phyloP scores from a whole-genome alignment of 1,140 invertebrate species.

The Nixonia krombeini region DNA sequence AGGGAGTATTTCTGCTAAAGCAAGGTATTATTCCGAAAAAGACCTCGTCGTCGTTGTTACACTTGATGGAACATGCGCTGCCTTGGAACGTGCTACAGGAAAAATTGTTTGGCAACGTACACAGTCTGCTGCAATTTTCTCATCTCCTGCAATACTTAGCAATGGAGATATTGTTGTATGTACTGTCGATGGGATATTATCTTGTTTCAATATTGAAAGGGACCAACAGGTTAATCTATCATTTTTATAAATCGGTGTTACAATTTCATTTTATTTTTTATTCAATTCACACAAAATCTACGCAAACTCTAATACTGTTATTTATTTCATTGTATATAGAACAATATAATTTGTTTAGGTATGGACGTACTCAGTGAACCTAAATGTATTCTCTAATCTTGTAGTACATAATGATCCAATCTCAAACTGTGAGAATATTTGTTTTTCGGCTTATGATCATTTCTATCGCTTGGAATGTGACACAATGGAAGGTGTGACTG shows the following conservation, averaged over 20 bases:
- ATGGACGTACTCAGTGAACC: conserved; percentile 71
- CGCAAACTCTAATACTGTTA: no score
- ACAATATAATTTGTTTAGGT: conserved; percentile 74
- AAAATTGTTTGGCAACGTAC: conserved; percentile 70
- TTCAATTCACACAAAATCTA: no score
- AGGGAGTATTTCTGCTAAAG: conserved; percentile 76
- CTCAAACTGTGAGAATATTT: conserved; percentile 64
- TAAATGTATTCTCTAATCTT: conserved; percentile 79
- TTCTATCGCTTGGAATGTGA: conserved; percentile 71
- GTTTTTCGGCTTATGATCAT: conserved; percentile 78
- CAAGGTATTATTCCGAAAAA: conserved; percentile 68
- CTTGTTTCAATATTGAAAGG: conserved; percentile 69
- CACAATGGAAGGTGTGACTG: conserved; percentile 8
- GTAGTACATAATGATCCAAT: conserved; percentile 52
- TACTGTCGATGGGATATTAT: conserved; percentile 74
- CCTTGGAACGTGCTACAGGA: conserved; percentile 67
- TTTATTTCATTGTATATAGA: no score
- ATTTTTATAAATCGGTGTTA: background rate
- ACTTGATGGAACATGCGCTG: conserved; percentile 74
- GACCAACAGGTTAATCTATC: no score
- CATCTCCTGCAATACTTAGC: conserved; percentile 72
- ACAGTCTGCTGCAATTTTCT: conserved; percentile 76
- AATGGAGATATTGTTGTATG: conserved; percentile 71
- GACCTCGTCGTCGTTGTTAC: conserved; percentile 72
- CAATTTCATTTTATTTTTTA: no score